phyloP scores from a whole-genome alignment of 2,797 vertebrate species.

The Notolabrus celidotus region DNA sequence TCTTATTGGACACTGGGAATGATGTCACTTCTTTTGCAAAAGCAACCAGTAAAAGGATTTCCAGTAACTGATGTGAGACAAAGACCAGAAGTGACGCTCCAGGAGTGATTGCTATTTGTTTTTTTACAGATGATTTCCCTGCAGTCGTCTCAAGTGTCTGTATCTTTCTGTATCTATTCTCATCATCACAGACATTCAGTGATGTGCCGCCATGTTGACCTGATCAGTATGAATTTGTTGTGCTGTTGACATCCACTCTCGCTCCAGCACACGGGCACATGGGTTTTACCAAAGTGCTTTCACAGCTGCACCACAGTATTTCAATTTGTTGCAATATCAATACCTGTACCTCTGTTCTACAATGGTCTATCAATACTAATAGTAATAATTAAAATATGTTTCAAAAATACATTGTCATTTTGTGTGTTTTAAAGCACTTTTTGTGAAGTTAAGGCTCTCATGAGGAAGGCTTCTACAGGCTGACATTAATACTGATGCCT shows the following conservation, averaged over 20 bases:
- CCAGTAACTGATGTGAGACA: constrained; percentile 29
- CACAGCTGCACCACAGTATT: constrained; percentile 74
- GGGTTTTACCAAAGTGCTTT: constrained; percentile 78
- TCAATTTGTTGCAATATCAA: constrained; percentile 75
- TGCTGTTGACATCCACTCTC: constrained; percentile 59
- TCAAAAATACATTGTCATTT: constrained; percentile 49
- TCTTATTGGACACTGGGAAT: constrained; percentile 36
- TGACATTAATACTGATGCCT: too few species aligned
- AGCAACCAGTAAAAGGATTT: constrained; percentile 30
- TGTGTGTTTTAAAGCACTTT: constrained; percentile 11
- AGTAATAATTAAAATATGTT: constrained; percentile 73
- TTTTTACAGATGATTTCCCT: constrained; percentile 52
- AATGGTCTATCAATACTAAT: constrained; percentile 75
- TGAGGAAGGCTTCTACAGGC: too few species aligned
- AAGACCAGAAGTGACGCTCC: constrained; percentile 6
- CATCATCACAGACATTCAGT: constrained; percentile 52
- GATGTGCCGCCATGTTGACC: constrained; percentile 61
- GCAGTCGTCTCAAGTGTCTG: constrained; percentile 55
- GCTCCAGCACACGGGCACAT: constrained; percentile 58
- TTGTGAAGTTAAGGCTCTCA: too few species aligned
- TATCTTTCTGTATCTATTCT: constrained; percentile 62
- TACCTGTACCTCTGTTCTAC: constrained; percentile 82
- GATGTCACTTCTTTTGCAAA: constrained; percentile 61
- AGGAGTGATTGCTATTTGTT: constrained; percentile 8
- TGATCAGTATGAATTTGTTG: constrained; percentile 51